These are phyloP conservation scores for Oreortyx pictus DNA, from an alignment of 2,797 vertebrate species.

Conservation along the genomic window DNA sequence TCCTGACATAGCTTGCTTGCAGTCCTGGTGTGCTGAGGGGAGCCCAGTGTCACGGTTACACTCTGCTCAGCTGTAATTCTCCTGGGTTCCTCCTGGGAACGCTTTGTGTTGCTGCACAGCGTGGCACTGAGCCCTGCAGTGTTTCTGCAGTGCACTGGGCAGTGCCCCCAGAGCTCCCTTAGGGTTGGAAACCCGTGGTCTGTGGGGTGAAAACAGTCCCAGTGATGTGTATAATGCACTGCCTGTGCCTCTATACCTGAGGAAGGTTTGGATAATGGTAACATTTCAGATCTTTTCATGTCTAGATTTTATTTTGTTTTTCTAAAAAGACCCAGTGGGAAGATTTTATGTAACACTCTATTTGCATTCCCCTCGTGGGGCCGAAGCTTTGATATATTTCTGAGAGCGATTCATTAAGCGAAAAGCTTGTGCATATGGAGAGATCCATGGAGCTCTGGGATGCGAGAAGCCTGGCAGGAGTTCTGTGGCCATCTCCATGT, in stretches of 20 bases:
- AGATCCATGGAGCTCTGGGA: background rate
- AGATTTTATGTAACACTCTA: slow-evolving; percentile 49
- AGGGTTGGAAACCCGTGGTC: background rate
- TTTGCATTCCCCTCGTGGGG: slow-evolving; percentile 46
- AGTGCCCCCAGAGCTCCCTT: background rate
- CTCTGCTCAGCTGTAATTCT: background rate
- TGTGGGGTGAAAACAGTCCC: background rate
- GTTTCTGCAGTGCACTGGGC: background rate
- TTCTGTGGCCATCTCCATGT: background rate
- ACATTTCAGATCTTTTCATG: background rate
- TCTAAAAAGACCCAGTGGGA: slow-evolving; percentile 1
- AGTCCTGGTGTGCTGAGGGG: background rate
- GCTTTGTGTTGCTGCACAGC: background rate
- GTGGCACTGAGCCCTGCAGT: rapidly evolving
- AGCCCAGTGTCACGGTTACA: background rate
- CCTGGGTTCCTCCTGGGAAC: background rate
- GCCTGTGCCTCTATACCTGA: background rate
- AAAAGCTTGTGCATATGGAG: background rate
- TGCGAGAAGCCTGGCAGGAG: background rate
- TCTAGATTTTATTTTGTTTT: background rate
- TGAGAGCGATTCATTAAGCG: slow-evolving; percentile 29
- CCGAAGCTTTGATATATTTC: slow-evolving; percentile 45
- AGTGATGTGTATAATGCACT: rapidly evolving
- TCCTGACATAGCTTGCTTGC: background rate
- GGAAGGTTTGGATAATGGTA: background rate